These are phyloP conservation scores for Poeciliopsis retropinna DNA, from an alignment of 2,113 vertebrate genomes.

Conservation along the genomic window DNA sequence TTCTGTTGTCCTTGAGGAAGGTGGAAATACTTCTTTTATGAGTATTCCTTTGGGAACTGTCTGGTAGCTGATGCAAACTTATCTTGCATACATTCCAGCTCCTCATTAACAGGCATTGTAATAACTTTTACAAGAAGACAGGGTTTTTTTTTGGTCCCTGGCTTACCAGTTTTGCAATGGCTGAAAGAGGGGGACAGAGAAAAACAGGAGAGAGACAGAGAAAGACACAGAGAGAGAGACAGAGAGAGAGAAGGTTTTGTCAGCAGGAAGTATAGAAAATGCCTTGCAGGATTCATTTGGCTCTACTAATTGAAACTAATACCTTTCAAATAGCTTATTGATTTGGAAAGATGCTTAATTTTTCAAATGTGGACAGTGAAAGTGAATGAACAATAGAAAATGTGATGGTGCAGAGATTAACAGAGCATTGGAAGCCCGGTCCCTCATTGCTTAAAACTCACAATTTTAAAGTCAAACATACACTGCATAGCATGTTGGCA, in stretches of 20 bases:
- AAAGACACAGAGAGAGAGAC: neutral
- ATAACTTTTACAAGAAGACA: constrained; percentile 11
- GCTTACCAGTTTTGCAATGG: constrained; percentile 27
- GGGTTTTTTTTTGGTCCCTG: constrained; percentile 6
- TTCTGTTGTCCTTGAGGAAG: constrained; percentile 44
- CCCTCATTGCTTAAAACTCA: constrained; percentile 23
- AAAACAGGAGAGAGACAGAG: neutral
- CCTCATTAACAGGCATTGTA: constrained; percentile 22
- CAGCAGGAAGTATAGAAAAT: constrained; percentile 49
- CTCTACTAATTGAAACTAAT: constrained; percentile 68
- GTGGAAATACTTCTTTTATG: constrained; percentile 40
- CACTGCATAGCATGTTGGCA: neutral
- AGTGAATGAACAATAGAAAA: constrained; percentile 27
- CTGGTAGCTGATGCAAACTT: constrained; percentile 38
- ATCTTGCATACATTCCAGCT: constrained; percentile 12
- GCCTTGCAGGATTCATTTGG: constrained; percentile 47
- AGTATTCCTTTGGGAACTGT: constrained; percentile 24
- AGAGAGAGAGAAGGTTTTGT: constrained; percentile 20
- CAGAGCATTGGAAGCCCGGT: constrained; percentile 9
- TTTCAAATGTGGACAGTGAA: constrained; percentile 48
- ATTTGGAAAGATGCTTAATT: constrained; percentile 42
- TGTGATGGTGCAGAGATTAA: constrained; percentile 27
- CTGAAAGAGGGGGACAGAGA: constrained; percentile 1
- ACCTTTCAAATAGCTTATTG: constrained; percentile 63
- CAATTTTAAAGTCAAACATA: constrained; percentile 35